Evolutionary conservation across 2,113 vertebrate species (phyloP).

Genomic region (Halichoeres trimaculatus): DNA sequence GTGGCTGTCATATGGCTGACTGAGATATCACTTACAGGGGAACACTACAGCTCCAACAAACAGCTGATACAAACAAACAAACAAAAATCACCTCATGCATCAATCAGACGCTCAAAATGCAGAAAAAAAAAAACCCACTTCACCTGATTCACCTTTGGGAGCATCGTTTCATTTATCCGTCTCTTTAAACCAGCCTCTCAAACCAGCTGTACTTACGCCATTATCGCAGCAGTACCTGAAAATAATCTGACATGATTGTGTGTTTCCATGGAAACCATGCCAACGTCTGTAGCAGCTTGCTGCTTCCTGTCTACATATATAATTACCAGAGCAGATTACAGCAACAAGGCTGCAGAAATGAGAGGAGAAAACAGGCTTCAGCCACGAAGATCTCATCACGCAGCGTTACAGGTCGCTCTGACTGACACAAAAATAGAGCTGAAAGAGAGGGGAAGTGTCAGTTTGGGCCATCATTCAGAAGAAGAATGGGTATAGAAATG

Average conservation of each 20-base stretch:
- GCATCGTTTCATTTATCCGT: constrained; percentile 8
- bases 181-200: constrained; percentile 39
- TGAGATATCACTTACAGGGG: constrained; percentile 29
- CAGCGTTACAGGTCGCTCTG: background rate
- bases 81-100: background rate
- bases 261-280: constrained; percentile 76
- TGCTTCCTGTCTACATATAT: constrained; percentile 73
- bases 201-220: constrained; percentile 33
- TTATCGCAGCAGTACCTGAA: constrained; percentile 74
- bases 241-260: constrained; percentile 75
- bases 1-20: constrained; percentile 42
- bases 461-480: background rate
- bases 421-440: background rate
- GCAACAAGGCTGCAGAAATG: constrained; percentile 39
- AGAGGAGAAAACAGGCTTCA: constrained; percentile 12
- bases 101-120: constrained; percentile 8
- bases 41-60: constrained; percentile 15
- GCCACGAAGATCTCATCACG: background rate
- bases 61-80: constrained; percentile 23
- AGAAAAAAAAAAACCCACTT: no score
- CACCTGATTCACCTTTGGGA: background rate
- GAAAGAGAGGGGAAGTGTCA: background rate
- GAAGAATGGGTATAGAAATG: no score
- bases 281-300: constrained; percentile 65
- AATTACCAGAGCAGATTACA: constrained; percentile 66